Evolutionary conservation across 2,113 vertebrate genomes (phyloP).

Genomic region (Carettochelys insculpta): DNA sequence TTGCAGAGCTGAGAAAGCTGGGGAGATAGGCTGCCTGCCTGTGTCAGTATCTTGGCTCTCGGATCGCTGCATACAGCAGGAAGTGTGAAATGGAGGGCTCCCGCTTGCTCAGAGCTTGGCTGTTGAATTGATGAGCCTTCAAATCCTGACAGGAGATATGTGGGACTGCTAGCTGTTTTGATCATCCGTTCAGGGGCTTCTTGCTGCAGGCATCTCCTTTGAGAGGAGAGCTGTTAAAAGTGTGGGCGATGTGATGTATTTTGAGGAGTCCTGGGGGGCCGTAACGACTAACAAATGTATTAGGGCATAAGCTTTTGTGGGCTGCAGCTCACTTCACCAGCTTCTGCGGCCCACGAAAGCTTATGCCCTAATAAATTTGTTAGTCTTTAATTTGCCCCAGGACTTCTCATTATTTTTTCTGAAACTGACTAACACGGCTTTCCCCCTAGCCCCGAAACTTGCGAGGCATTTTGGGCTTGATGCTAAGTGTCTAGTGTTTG

Average conservation of each 20-base stretch:
- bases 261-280: no score
- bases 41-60: conserved; percentile 62
- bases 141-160: fast-evolving
- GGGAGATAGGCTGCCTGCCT: conserved; percentile 59
- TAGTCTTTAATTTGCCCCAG: no score
- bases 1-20: conserved; percentile 70
- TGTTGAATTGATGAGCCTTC: neutral
- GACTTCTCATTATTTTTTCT: no score
- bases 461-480: neutral
- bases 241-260: neutral
- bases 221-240: fast-evolving
- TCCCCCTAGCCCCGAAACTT: no score
- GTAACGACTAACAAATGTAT: no score
- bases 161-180: fast-evolving
- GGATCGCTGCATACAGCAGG: conserved; percentile 53
- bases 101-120: neutral
- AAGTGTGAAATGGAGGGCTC: neutral
- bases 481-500: neutral
- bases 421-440: no score
- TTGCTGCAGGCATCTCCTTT: fast-evolving
- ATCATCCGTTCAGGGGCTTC: fast-evolving
- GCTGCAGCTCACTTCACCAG: no score
- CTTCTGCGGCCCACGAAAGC: no score
- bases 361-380: no score
- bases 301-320: no score